Percentiles rank a stretch among this genome's conserved stretches.
phyloP scores from a whole-genome alignment of 2,797 vertebrate species.

The Notolepis coatsorum region DNA sequence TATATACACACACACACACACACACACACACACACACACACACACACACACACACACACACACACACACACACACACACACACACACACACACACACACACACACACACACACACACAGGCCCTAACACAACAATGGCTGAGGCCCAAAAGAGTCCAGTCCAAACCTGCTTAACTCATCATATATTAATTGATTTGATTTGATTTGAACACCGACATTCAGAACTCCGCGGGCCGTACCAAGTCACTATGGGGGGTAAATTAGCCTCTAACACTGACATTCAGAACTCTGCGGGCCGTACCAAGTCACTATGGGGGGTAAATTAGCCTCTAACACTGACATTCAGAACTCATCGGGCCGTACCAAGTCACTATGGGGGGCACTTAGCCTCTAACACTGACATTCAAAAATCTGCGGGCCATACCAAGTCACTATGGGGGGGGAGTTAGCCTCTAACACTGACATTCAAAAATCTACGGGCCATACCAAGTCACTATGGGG shows the following conservation, averaged over 20 bases:
- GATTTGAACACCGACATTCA: no score
- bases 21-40: neutral
- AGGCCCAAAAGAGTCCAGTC: neutral
- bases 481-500: no score
- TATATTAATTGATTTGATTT: no score
- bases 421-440: constrained; percentile 27
- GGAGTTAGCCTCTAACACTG: constrained; percentile 64
- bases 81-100: neutral
- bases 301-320: no score
- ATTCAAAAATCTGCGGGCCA: constrained; percentile 52
- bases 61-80: neutral
- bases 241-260: no score
- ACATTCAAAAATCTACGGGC: no score
- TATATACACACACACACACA: constrained; percentile 7
- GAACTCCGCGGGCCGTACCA: no score
- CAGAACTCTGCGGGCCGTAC: no score
- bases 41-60: neutral
- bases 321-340: no score
- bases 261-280: no score
- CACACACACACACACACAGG: neutral
- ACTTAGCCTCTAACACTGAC: constrained; percentile 66
- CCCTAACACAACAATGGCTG: neutral
- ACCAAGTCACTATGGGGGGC: constrained; percentile 30
- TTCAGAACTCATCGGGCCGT: constrained; percentile 46
- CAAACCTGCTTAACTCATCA: neutral